Evolutionary conservation across 2,113 vertebrate genomes (phyloP).

Genomic region (Vanacampus margaritifer): DNA sequence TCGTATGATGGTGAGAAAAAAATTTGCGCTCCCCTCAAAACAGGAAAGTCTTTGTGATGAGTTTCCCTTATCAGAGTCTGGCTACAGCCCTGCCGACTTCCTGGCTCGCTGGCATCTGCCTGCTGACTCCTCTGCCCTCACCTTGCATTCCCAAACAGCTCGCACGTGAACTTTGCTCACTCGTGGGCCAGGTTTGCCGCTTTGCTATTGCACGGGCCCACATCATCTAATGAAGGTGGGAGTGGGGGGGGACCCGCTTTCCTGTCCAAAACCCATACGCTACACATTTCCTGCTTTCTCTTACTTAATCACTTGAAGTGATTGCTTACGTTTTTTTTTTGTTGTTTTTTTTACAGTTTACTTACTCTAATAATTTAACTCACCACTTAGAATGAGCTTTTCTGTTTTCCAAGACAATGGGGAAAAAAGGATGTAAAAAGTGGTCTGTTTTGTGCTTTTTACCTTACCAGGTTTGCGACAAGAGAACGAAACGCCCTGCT

Average conservation of each 20-base stretch:
- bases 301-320: slow-evolving; percentile 20
- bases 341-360: too few species aligned
- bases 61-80: slow-evolving; percentile 72
- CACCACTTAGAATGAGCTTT: too few species aligned
- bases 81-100: slow-evolving; percentile 66
- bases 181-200: slow-evolving; percentile 7
- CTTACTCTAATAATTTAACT: too few species aligned
- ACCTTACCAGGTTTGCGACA: slow-evolving; percentile 84
- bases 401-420: too few species aligned
- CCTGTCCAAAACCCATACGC: background rate
- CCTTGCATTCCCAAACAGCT: slow-evolving; percentile 22
- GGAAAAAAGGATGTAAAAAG: too few species aligned
- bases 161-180: slow-evolving; percentile 18
- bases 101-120: slow-evolving; percentile 68
- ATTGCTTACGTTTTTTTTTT: too few species aligned
- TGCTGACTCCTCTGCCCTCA: slow-evolving; percentile 70
- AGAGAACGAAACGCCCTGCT: slow-evolving; percentile 85
- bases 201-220: background rate
- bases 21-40: slow-evolving; percentile 57
- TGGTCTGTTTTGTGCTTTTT: background rate
- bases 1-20: slow-evolving; percentile 23
- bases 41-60: slow-evolving; percentile 70
- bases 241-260: background rate
- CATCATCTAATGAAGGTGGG: slow-evolving; percentile 8
- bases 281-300: slow-evolving; percentile 31